A percentile compares a stretch with the other conserved stretches of the same genome.
Evolutionary conservation across 2,113 vertebrate genomes (phyloP).

Genomic region (Aspiorhynchus laticeps): DNA sequence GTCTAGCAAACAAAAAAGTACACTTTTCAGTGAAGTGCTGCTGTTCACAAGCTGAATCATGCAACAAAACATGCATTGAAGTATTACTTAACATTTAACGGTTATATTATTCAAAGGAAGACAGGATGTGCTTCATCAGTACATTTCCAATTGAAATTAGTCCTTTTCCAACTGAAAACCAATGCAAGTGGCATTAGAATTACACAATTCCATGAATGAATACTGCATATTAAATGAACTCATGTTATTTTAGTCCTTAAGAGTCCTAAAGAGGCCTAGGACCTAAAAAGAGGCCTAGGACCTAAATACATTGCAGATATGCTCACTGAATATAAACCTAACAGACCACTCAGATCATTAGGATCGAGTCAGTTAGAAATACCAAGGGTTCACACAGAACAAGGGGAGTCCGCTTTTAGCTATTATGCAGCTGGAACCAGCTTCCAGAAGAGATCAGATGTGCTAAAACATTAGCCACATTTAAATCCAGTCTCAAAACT

Average conservation of each 20-base stretch:
- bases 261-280: too few relatives aligned
- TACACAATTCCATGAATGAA: not conserved
- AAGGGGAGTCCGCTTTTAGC: too few relatives aligned
- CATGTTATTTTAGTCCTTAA: not conserved
- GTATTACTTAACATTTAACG: conserved; percentile 4
- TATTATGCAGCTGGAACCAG: too few relatives aligned
- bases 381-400: too few relatives aligned
- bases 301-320: too few relatives aligned
- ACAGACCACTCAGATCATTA: too few relatives aligned
- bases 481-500: too few relatives aligned
- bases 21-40: not conserved
- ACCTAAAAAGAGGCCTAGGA: too few relatives aligned
- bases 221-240: not conserved
- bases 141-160: not conserved
- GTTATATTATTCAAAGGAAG: not conserved
- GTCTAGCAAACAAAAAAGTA: not conserved
- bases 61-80: not conserved
- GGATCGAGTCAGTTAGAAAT: too few relatives aligned
- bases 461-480: too few relatives aligned
- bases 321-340: too few relatives aligned
- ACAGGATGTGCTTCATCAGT: not conserved
- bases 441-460: too few relatives aligned
- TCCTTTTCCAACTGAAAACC: not conserved
- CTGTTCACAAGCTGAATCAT: not conserved
- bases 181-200: not conserved